These are phyloP conservation scores for Physeter macrocephalus DNA, from an alignment of 2,113 vertebrate genomes.

Conservation along the genomic window DNA sequence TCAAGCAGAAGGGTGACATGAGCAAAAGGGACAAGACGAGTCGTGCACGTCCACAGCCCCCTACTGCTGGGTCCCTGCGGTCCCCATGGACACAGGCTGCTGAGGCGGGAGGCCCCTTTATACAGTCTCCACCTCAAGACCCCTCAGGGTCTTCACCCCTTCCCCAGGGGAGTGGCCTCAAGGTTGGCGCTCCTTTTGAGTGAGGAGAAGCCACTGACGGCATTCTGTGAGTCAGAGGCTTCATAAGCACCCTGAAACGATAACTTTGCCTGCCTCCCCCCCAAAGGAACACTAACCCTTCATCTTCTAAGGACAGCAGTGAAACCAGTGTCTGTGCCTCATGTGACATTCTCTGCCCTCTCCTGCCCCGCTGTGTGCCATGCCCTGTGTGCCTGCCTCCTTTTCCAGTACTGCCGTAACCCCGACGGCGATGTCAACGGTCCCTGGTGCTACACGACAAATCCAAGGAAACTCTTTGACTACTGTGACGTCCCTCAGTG, in stretches of 20 bases:
- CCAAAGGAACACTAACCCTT: fast-evolving
- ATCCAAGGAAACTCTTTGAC: slow-evolving; percentile 87
- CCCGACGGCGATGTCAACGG: slow-evolving; percentile 92
- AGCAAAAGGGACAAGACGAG: neutral
- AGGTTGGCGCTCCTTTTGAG: neutral
- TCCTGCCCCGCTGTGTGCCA: fast-evolving
- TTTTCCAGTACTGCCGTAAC: slow-evolving; percentile 91
- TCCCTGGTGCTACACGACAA: slow-evolving; percentile 96
- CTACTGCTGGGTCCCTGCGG: fast-evolving
- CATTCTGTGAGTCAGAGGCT: neutral
- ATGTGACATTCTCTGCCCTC: neutral
- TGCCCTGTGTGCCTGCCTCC: neutral
- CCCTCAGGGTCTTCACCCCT: neutral
- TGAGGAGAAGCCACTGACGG: fast-evolving
- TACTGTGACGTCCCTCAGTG: slow-evolving; percentile 93
- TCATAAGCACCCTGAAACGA: neutral
- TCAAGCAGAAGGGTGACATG: neutral
- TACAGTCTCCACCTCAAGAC: too few species aligned
- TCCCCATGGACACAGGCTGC: too few species aligned
- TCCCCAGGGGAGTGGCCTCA: neutral
- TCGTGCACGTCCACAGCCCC: neutral
- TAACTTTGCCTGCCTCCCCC: neutral
- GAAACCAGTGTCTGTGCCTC: fast-evolving
- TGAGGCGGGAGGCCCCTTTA: too few species aligned
- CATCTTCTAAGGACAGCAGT: neutral